These are phyloP conservation scores for Rhineura floridana DNA, from an alignment of 2,113 vertebrate genomes.

Conservation along the genomic window DNA sequence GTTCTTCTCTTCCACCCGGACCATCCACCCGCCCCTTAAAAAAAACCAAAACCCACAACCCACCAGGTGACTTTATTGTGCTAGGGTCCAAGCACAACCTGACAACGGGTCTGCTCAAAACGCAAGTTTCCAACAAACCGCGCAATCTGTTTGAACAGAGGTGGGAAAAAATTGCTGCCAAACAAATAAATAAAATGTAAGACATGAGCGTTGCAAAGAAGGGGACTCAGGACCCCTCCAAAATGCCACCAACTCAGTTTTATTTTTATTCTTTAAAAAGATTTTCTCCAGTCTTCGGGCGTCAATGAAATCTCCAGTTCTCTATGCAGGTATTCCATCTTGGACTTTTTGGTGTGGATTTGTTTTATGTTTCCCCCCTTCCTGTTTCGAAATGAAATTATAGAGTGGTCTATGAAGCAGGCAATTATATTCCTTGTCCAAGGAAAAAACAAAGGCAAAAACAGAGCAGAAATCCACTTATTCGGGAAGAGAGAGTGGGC, in stretches of 20 bases:
- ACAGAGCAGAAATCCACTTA: not conserved
- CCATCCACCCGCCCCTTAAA: too few relatives aligned
- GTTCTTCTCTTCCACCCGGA: too few relatives aligned
- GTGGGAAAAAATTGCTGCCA: too few relatives aligned
- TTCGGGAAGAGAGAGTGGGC: not conserved
- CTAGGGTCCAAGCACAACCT: not conserved
- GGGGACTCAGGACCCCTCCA: not conserved
- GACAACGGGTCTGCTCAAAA: not conserved
- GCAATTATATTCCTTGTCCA: constrained; percentile 10
- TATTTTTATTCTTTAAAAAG: not conserved
- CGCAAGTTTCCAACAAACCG: not conserved
- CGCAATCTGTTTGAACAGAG: not conserved
- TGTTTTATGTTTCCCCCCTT: not conserved
- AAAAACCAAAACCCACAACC: not conserved
- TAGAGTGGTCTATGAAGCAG: not conserved
- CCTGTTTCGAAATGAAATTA: constrained; percentile 12
- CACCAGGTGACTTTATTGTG: not conserved
- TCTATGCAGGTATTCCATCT: not conserved
- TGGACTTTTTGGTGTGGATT: not conserved
- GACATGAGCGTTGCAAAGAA: not conserved
- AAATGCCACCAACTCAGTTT: not conserved
- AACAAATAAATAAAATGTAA: not conserved
- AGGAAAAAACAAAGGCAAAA: not conserved
- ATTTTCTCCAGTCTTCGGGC: not conserved
- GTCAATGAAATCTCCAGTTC: not conserved